Base-by-base conservation (phyloP, 2,888 invertebrate species). In the Silvanus unidentatus region DNA sequence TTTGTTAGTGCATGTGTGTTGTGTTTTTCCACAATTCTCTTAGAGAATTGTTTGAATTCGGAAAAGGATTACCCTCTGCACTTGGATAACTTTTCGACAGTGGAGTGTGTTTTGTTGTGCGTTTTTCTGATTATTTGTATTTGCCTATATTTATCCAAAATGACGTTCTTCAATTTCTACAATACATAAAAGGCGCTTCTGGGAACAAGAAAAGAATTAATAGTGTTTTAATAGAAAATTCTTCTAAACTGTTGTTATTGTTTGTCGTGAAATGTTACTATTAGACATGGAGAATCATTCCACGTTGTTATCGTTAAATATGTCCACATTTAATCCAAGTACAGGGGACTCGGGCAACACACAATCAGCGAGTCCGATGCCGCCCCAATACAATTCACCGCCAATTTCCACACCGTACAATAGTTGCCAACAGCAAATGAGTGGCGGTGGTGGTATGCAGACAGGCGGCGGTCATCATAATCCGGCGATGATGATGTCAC, bases 231-330 rank as follows among this genome's bases (percentile, higher is more conserved):
- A n/a, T n/a, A n/a, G n/a, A n/a, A n/a, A n/a, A n/a, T n/a, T n/a
- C n/a, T n/a, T n/a, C n/a, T n/a, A n/a, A 8, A 22, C 22, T 22
- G 22, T 22, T 22, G 22, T 22, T 22, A n/a, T n/a, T 22, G 4
- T 22, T 22, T 22, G 16, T 35, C 49, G 60, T 74, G 78, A 77
- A 76, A 84, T 84, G 84, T 81, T 84, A 82, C 82, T 84, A 77
- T 37, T 37, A 16, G 82, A 84, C 75, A 90, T 90, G 90, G 89
- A 90, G 77, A 88, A 86, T 76, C 79, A 81, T 73, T 77, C 81
- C 78, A 83, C 86, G 78, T 80, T 89, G 76, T 84, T 88, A 78
- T 88, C 88, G 73, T 81, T 89, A 68, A 89, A 87, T 77, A 88
- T 90, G 85, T 87, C 88, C 75, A 86, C 89, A 61, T 90, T 88